phyloP scores from a whole-genome alignment of 2,888 invertebrate species.

The Yponomeuta plumbellus region DNA sequence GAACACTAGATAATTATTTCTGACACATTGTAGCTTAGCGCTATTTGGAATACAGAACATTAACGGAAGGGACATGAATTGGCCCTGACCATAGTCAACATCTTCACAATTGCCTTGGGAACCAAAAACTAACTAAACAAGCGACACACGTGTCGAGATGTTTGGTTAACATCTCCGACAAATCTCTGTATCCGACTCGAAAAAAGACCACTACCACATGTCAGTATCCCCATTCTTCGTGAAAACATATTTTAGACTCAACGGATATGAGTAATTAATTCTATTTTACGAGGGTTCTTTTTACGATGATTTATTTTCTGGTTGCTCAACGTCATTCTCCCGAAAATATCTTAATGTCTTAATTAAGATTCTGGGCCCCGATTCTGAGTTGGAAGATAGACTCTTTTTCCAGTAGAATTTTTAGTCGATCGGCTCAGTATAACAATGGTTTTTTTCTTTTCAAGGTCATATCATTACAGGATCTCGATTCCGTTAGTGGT shows the following conservation, averaged over 20 bases:
- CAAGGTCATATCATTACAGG: too few relatives aligned
- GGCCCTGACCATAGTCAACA: too few relatives aligned
- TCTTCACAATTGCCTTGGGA: too few relatives aligned
- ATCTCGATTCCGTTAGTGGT: too few relatives aligned
- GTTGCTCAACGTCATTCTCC: background rate
- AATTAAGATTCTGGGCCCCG: background rate
- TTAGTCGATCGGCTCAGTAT: too few relatives aligned
- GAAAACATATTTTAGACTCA: background rate
- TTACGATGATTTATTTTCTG: constrained; percentile 2
- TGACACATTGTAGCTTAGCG: too few relatives aligned
- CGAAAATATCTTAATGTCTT: constrained; percentile 3
- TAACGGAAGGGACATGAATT: too few relatives aligned
- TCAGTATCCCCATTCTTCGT: background rate
- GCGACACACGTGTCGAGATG: background rate
- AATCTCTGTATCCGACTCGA: background rate
- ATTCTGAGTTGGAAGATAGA: background rate
- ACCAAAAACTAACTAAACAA: background rate
- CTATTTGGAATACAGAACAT: too few relatives aligned
- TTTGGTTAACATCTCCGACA: background rate
- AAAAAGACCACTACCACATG: background rate
- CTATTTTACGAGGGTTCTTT: background rate
- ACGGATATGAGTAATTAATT: background rate
- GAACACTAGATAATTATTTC: too few relatives aligned
- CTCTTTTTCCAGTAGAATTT: too few relatives aligned
- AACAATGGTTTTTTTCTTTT: too few relatives aligned